Evolutionary conservation across 2,113 vertebrate species (phyloP), one percentile per base, ranked within the genome.

Genomic region (Apodemus speciosus): DNA sequence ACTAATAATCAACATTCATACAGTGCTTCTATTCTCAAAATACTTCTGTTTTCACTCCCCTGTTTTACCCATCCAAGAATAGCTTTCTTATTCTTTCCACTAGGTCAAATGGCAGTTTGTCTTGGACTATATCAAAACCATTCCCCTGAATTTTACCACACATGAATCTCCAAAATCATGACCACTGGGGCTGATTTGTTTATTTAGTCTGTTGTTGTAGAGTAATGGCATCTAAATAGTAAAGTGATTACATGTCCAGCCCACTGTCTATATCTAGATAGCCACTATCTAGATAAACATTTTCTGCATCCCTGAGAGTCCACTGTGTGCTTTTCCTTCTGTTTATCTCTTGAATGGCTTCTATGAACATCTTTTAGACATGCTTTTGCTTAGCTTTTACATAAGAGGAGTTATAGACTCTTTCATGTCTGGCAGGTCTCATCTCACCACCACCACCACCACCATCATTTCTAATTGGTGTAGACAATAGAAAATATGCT

Each of bases 51-150:
- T 96, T 96, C n/a, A 83, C 94, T 92, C 66, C 89, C 46, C 62
- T 89, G 38, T 90, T 90, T 76, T 72, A 90, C 27, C 81, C 62
- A 68, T 88, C 94, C 72, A 88, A 90, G 77, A 93, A 93, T 94
- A 96, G 62, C 92, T 92, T 93, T 93, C 69, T 94, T 89, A 75
- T 81, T 94, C 88, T 95, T 95, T 95, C 91, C 85, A 92, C 30
- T 72, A 62, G 58, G 81, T 96, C 92, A 94, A 81, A 75, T 90
- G 89, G 38, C 20, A 32, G 72, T 92, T 95, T 95, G 46, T 64
- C 90, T 94, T 94, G 91, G 85, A 94, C 94, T 35, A 35, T 35
- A 72, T 95, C 91, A 75, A 95, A 93, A 66, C 21, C 15, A 21
- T 76, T 92, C 35, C 88, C 64, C 81, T 38, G 85, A 88, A 68